Base-by-base conservation (phyloP, 2,888 invertebrate species). In the Acleris holmiana region DNA sequence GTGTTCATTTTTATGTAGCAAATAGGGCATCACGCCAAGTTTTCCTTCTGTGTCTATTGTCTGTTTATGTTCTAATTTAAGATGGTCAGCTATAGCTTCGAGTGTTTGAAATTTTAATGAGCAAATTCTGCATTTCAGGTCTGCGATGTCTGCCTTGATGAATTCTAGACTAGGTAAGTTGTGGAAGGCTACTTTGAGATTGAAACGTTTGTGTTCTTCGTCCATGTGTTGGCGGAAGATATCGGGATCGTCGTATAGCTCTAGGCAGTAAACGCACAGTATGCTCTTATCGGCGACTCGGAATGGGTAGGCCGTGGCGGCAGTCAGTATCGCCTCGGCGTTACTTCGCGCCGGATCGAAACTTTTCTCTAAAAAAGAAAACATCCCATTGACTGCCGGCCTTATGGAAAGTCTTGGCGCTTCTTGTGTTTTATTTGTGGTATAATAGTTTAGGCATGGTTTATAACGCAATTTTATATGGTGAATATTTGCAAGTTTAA, bases 301-400 rank as follows among this genome's bases (percentile, higher is more conserved):
- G 80, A 91, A 91, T 46, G 91, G 91, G 72, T 85, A 88, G 40
- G 89, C 91, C 68, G 90, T 91, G n/a, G 89, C 85, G 79, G 77
- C 81, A 66, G 84, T 81, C 70, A 91, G 76, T 68, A 91, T 79
- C 61, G 76, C 79, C 75, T 85, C 86, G 69, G 90, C 90, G 82
- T 91, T 91, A 69, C 79, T 74, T 71, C 90, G 82, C 74, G 88
- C 81, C 68, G 88, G 85, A 78, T 89, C 89, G 72, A 79, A 82
- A 72, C 73, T 74, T 73, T 85, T 85, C 73, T 81, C 91, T 91
- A 91, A 84, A 91, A 83, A 88, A 89, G 84, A 85, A 88, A 89
- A 88, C 76, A 68, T 68, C 70, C 73, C 70, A 70, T 70, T 66
- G 61, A 62, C 63, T 49, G 63, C 48, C 56, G 46, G 46, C 58